A percentile compares a stretch with the other conserved stretches of the same genome.
Conservation (phyloP, 2,888 invertebrate genomes). For the Eristalis arbustorum region DNA sequence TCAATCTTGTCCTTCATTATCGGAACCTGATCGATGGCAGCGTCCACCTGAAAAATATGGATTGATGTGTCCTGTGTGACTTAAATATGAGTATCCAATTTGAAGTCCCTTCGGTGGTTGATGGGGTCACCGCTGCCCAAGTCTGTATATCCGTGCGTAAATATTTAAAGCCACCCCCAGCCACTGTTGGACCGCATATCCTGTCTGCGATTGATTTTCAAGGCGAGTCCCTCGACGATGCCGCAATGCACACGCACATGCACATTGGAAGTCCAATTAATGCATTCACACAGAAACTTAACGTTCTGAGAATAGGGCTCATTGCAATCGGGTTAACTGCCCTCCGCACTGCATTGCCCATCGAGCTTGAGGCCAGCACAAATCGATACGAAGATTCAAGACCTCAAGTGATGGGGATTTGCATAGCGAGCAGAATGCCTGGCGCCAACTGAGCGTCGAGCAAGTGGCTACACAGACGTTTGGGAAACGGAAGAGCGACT, state of each 20-base stretch:
- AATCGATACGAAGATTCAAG: background rate
- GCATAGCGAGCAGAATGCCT: slow-evolving; percentile 34
- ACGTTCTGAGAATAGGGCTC: background rate
- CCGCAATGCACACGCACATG: background rate
- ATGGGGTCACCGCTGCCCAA: background rate
- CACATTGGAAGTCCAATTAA: background rate
- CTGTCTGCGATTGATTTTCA: slow-evolving; percentile 19
- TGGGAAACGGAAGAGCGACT: background rate
- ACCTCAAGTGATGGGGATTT: slow-evolving; percentile 29
- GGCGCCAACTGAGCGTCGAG: slow-evolving; percentile 46
- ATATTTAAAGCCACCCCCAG: slow-evolving; percentile 10
- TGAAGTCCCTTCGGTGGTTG: background rate
- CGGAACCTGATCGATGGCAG: background rate
- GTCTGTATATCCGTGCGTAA: slow-evolving; percentile 5
- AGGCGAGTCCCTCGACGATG: background rate
- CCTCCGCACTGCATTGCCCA: background rate
- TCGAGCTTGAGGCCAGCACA: background rate
- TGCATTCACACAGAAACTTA: background rate
- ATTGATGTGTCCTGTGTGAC: background rate
- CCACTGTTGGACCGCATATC: background rate
- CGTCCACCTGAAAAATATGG: background rate
- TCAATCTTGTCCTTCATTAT: no score
- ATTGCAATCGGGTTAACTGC: background rate
- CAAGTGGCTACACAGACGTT: slow-evolving; percentile 20
- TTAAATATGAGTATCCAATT: background rate